A percentile compares a stretch with the other conserved stretches of the same genome.
phyloP scores from a whole-genome alignment of 2,888 invertebrate species.

The Timandra comae region DNA sequence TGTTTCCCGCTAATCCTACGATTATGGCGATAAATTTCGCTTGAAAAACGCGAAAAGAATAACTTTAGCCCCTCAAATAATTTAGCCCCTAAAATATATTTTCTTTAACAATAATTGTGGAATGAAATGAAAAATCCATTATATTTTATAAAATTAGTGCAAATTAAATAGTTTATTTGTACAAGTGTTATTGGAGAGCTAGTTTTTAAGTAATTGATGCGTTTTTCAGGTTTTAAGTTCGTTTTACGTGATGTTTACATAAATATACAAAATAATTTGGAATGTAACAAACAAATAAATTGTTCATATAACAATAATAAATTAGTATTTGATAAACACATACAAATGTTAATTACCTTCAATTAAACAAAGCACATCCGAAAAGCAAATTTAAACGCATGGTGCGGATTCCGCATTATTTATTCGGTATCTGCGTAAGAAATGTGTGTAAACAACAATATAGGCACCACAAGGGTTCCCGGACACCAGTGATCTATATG shows the following conservation, averaged over 20 bases:
- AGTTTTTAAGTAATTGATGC: too few relatives aligned
- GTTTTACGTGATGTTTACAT: too few relatives aligned
- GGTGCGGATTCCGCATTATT: slow-evolving; percentile 41
- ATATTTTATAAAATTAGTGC: too few relatives aligned
- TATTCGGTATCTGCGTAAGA: slow-evolving; percentile 45
- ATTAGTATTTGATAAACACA: too few relatives aligned
- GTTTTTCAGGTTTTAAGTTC: too few relatives aligned
- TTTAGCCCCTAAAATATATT: slow-evolving; percentile 1
- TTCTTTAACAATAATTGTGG: too few relatives aligned
- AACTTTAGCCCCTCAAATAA: neutral
- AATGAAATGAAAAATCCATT: slow-evolving; percentile 14
- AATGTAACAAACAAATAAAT: too few relatives aligned
- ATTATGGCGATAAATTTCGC: slow-evolving; percentile 12
- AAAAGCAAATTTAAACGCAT: slow-evolving; percentile 33
- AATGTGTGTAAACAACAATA: slow-evolving; percentile 53
- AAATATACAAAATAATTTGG: too few relatives aligned
- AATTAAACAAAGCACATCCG: too few relatives aligned
- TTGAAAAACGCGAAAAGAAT: slow-evolving; percentile 6
- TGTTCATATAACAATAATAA: too few relatives aligned
- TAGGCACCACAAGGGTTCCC: slow-evolving; percentile 36
- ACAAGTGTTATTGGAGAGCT: too few relatives aligned
- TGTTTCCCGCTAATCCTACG: slow-evolving; percentile 11
- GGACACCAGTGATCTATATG: slow-evolving; percentile 70
- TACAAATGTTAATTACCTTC: slow-evolving; percentile 35
- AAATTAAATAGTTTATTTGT: too few relatives aligned